phyloP scores from a whole-genome alignment of 2,113 vertebrate species.

The Osmerus eperlanus region DNA sequence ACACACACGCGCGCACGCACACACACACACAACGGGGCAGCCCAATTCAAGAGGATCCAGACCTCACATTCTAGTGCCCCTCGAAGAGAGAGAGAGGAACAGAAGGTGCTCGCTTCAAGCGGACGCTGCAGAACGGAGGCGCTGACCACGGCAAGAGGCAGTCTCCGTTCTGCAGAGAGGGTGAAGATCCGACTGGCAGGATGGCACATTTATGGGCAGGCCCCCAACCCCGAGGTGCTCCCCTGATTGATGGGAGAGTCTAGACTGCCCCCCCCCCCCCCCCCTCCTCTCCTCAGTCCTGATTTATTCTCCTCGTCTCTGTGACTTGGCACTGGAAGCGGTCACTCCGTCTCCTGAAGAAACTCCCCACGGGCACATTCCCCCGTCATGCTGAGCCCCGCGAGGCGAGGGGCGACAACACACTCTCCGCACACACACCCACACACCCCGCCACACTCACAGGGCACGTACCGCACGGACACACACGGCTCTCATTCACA shows the following conservation, averaged over 20 bases:
- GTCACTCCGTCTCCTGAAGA: conserved; percentile 58
- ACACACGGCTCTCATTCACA: conserved; percentile 49
- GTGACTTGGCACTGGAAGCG: conserved; percentile 68
- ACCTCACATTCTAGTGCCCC: no score
- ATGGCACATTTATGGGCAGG: conserved; percentile 64
- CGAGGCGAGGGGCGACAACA: conserved; percentile 50
- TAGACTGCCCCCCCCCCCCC: conserved; percentile 47
- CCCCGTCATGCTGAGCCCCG: conserved; percentile 63
- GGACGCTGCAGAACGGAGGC: conserved; percentile 50
- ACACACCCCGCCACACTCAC: conserved; percentile 6
- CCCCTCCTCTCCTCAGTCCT: conserved; percentile 45
- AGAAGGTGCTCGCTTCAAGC: neutral
- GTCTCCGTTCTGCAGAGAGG: neutral
- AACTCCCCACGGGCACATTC: conserved; percentile 67
- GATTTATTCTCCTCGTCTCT: conserved; percentile 68
- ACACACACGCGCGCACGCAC: neutral
- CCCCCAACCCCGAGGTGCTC: conserved; percentile 63
- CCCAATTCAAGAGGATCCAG: no score
- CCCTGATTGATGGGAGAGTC: conserved; percentile 66
- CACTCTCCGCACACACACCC: neutral
- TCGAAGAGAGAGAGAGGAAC: conserved; percentile 20
- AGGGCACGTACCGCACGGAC: conserved; percentile 15
- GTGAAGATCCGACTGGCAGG: conserved; percentile 52
- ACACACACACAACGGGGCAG: neutral
- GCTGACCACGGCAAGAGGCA: conserved; percentile 25